phyloP scores from a whole-genome alignment of 2,888 invertebrate species.

The Noctuana brunneofusca region DNA sequence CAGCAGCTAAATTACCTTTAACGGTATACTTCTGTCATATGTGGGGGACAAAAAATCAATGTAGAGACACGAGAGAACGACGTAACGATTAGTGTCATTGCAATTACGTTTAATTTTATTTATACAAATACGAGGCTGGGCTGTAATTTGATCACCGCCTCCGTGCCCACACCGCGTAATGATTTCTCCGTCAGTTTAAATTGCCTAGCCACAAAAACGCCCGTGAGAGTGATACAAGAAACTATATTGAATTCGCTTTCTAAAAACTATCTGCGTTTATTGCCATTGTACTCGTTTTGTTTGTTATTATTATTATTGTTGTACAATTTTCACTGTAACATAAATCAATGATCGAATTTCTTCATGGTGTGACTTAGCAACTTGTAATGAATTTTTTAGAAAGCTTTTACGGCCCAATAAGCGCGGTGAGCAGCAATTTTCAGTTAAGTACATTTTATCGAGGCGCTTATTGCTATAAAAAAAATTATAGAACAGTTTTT shows the following conservation, averaged over 20 bases:
- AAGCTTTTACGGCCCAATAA: slow-evolving; percentile 55
- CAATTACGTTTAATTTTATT: slow-evolving; percentile 51
- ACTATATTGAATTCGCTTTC: slow-evolving; percentile 56
- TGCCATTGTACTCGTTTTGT: slow-evolving; percentile 40
- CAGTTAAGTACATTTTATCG: slow-evolving; percentile 24
- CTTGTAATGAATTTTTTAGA: slow-evolving; percentile 46
- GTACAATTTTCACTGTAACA: slow-evolving; percentile 45
- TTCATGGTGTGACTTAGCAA: slow-evolving; percentile 51
- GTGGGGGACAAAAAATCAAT: slow-evolving; percentile 52
- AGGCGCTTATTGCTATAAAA: slow-evolving; percentile 5
- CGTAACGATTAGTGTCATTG: slow-evolving; percentile 63
- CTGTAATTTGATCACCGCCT: slow-evolving; percentile 55
- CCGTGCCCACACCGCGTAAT: slow-evolving; percentile 46
- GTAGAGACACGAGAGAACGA: slow-evolving; percentile 51
- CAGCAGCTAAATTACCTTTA: slow-evolving; percentile 51
- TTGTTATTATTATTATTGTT: slow-evolving; percentile 38
- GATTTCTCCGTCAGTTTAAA: slow-evolving; percentile 47
- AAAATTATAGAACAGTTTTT: not conserved
- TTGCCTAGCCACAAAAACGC: slow-evolving; percentile 53
- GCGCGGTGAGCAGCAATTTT: slow-evolving; percentile 37
- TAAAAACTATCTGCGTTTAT: slow-evolving; percentile 52
- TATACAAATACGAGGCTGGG: slow-evolving; percentile 45
- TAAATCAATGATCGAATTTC: slow-evolving; percentile 50
- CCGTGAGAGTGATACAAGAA: slow-evolving; percentile 45
- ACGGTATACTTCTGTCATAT: slow-evolving; percentile 47